phyloP scores from a whole-genome alignment of 2,888 invertebrate genomes.

The Chrysodeixis includens region DNA sequence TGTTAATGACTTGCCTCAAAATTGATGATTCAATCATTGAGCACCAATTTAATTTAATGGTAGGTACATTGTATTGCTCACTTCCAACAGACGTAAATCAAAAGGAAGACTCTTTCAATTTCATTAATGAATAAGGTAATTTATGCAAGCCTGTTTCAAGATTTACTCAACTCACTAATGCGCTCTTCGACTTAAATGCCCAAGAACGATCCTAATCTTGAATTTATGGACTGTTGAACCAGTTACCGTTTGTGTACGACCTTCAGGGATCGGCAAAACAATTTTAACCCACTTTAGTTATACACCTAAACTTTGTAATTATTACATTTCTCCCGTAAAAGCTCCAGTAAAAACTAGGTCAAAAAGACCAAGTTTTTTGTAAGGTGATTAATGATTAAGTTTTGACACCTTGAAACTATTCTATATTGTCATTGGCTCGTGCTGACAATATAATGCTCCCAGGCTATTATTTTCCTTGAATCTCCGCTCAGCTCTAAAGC shows the following conservation, averaged over 20 bases:
- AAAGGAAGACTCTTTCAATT: neutral
- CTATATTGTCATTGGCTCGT: too few species aligned
- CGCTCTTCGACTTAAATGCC: slow-evolving; percentile 19
- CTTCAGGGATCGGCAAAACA: slow-evolving; percentile 32
- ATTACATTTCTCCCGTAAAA: neutral
- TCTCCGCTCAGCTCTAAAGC: neutral
- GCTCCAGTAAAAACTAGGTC: neutral
- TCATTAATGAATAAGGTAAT: slow-evolving; percentile 6
- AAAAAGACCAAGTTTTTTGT: too few species aligned
- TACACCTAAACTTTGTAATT: slow-evolving; percentile 4
- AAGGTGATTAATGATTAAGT: too few species aligned
- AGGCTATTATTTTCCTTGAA: too few species aligned
- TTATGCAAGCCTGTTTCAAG: slow-evolving; percentile 14
- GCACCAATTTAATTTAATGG: neutral
- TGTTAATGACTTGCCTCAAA: neutral
- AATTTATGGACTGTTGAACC: slow-evolving; percentile 44
- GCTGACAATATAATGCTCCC: too few species aligned
- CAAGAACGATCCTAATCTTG: slow-evolving; percentile 39
- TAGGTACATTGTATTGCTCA: slow-evolving; percentile 4
- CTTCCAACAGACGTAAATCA: neutral
- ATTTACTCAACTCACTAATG: slow-evolving; percentile 7
- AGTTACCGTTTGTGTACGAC: slow-evolving; percentile 26
- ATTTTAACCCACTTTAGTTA: slow-evolving; percentile 10
- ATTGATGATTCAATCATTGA: neutral
- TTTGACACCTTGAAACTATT: too few species aligned